Evolutionary conservation across 2,888 invertebrate species (phyloP).

Genomic region (Luffia ferchaultella): DNA sequence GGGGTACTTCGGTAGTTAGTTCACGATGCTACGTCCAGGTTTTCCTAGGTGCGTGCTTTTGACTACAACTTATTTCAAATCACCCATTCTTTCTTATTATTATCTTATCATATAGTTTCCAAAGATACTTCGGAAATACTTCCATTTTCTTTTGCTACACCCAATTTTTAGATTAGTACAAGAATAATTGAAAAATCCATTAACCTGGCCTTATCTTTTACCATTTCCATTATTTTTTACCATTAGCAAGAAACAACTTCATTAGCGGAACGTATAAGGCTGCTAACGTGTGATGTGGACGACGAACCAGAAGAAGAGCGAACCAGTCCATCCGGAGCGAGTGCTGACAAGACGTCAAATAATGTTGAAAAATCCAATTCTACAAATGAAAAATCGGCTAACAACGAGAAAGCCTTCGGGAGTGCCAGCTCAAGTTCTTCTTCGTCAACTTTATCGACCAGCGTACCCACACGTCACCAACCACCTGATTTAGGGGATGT

Average conservation of each 20-base stretch:
- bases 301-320: constrained; percentile 67
- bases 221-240: too few relatives aligned
- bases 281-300: constrained; percentile 86
- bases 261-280: constrained; percentile 84
- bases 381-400: constrained; percentile 68
- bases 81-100: too few relatives aligned
- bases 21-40: too few relatives aligned
- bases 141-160: too few relatives aligned
- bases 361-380: constrained; percentile 65
- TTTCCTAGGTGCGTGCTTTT: too few relatives aligned
- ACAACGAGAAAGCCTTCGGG: constrained; percentile 61
- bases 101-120: too few relatives aligned
- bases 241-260: constrained; percentile 73
- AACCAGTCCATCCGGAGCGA: constrained; percentile 72
- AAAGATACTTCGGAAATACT: too few relatives aligned
- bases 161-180: too few relatives aligned
- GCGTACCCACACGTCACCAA: constrained; percentile 36
- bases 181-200: too few relatives aligned
- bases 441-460: constrained; percentile 40
- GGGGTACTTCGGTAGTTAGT: too few relatives aligned
- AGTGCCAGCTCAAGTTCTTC: constrained; percentile 55
- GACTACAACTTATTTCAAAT: too few relatives aligned
- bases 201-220: too few relatives aligned
- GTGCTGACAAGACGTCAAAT: constrained; percentile 45
- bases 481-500: constrained; percentile 50